Evolutionary conservation across 53 echinoderm and acorn worm species (phyloP).

Genomic region (Patiria pectinifera): DNA sequence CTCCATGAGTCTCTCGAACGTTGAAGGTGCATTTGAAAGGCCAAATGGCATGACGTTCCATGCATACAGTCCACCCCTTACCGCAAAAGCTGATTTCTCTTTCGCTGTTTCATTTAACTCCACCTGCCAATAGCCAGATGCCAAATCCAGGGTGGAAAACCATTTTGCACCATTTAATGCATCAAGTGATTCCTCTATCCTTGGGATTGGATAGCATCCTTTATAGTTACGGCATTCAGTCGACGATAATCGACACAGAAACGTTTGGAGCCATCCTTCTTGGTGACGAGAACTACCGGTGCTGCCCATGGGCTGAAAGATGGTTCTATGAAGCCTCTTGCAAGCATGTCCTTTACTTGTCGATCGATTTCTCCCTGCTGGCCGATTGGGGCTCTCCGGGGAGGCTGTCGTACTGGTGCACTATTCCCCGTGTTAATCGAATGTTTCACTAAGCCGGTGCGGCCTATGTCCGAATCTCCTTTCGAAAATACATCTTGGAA

Average conservation of each 20-base stretch:
- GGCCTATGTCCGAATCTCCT: conserved; percentile 67
- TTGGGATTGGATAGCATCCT: conserved; percentile 83
- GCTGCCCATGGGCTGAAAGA: conserved; percentile 80
- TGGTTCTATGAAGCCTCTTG: conserved; percentile 61
- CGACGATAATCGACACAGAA: conserved; percentile 73
- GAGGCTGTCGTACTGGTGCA: conserved; percentile 61
- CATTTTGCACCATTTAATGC: conserved; percentile 61
- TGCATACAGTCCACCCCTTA: conserved; percentile 62
- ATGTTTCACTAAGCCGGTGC: conserved; percentile 71
- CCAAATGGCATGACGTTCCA: conserved; percentile 83
- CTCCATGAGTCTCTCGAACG: conserved; percentile 83
- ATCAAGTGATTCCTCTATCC: conserved; percentile 80
- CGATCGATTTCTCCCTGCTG: conserved; percentile 58
- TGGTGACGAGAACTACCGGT: conserved; percentile 64
- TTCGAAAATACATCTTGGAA: conserved; percentile 10
- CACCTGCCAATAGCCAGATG: conserved; percentile 81
- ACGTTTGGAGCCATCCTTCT: conserved; percentile 78
- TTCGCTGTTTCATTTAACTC: conserved; percentile 61
- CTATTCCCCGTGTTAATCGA: conserved; percentile 52
- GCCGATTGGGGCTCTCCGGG: conserved; percentile 43
- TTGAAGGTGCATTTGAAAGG: conserved; percentile 70
- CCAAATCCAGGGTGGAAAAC: conserved; percentile 74
- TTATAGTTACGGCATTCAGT: conserved; percentile 72
- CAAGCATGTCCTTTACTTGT: conserved; percentile 59
- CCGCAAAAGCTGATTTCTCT: conserved; percentile 65